These are phyloP conservation scores for Cyclophora albipunctata DNA, from an alignment of 2,888 invertebrate genomes.

Conservation along the genomic window DNA sequence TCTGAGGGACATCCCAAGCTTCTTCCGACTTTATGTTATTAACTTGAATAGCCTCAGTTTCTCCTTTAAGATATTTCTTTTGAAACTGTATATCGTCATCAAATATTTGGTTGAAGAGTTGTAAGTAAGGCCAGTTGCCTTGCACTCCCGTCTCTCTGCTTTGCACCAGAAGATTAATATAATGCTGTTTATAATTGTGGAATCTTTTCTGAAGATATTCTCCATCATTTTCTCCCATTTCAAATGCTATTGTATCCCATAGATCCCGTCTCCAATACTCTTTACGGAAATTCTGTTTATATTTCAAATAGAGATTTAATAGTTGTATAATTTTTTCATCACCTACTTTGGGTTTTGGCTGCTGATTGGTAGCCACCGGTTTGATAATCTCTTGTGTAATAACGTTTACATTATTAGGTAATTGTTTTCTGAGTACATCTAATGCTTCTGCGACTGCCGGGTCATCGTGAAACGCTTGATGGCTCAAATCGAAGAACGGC, in stretches of 20 bases:
- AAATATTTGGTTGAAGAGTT: slow-evolving; percentile 54
- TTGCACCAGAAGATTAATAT: slow-evolving; percentile 37
- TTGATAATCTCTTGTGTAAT: too few relatives aligned
- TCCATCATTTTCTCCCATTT: slow-evolving; percentile 50
- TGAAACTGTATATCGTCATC: slow-evolving; percentile 47
- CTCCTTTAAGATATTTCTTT: slow-evolving; percentile 26
- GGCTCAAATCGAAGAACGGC: slow-evolving; percentile 45
- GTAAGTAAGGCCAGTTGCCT: slow-evolving; percentile 51
- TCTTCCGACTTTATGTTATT: slow-evolving; percentile 7
- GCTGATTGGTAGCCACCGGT: too few relatives aligned
- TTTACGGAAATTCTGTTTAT: slow-evolving; percentile 42
- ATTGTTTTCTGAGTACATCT: neutral
- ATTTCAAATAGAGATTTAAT: slow-evolving; percentile 49
- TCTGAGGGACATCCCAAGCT: slow-evolving; percentile 50
- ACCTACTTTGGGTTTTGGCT: slow-evolving; percentile 2
- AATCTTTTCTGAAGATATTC: slow-evolving; percentile 64
- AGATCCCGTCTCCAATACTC: slow-evolving; percentile 43
- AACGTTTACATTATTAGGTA: neutral
- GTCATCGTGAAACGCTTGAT: slow-evolving; percentile 56
- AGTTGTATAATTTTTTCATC: slow-evolving; percentile 51
- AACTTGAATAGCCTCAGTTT: neutral
- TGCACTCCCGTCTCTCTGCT: neutral
- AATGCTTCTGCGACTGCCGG: neutral
- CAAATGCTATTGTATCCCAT: slow-evolving; percentile 55
- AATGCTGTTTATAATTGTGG: slow-evolving; percentile 60